Conservation (phyloP, 2,797 vertebrate species). For the Aeoliscus strigatus region DNA sequence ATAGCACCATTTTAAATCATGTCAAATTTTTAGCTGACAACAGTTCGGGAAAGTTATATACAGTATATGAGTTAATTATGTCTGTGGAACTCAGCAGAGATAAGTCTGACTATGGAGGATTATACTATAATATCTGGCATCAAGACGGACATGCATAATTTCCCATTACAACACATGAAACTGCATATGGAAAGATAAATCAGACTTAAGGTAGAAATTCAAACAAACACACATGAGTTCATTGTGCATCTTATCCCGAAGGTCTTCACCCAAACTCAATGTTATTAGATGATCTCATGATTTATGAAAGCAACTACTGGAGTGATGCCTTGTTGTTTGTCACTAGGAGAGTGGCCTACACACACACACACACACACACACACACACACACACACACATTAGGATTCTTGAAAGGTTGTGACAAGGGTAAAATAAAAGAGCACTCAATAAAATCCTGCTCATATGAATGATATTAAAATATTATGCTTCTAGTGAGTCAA, state of each 20-base stretch:
- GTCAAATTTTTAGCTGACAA: too few species aligned
- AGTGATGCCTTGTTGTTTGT: slow-evolving; percentile 36
- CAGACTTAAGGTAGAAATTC: slow-evolving; percentile 52
- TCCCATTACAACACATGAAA: slow-evolving; percentile 50
- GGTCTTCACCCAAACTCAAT: slow-evolving; percentile 36
- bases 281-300: slow-evolving; percentile 58
- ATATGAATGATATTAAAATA: slow-evolving; percentile 29
- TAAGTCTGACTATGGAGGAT: slow-evolving; percentile 39
- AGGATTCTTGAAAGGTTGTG: too few species aligned
- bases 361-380: too few species aligned
- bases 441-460: slow-evolving; percentile 14
- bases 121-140: slow-evolving; percentile 46
- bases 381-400: too few species aligned
- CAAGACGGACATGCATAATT: slow-evolving; percentile 36
- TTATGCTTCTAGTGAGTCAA: slow-evolving; percentile 27
- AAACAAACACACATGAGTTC: slow-evolving; percentile 8
- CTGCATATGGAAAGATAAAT: slow-evolving; percentile 49
- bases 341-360: slow-evolving; percentile 21
- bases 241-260: slow-evolving; percentile 29
- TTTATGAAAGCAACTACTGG: slow-evolving; percentile 46
- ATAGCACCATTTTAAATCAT: too few species aligned
- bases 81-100: slow-evolving; percentile 29
- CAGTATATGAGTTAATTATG: slow-evolving; percentile 50
- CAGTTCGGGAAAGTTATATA: too few species aligned
- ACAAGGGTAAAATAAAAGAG: slow-evolving; percentile 19